Percentiles rank a stretch among this genome's conserved stretches.
Evolutionary conservation across 2,888 invertebrate species (phyloP).

Genomic region (Acanthacorydalis orientalis): DNA sequence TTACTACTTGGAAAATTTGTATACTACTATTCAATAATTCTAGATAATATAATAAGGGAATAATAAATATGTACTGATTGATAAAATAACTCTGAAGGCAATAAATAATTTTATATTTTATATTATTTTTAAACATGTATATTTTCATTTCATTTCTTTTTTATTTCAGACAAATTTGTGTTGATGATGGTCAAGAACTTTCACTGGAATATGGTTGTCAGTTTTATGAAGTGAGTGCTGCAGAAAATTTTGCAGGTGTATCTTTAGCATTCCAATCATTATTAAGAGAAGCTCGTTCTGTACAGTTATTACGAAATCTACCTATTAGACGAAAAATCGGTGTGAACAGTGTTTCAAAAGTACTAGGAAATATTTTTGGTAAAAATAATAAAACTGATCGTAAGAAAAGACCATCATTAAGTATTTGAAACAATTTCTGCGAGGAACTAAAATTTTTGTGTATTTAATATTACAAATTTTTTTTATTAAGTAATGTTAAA

Average conservation of each 20-base stretch:
- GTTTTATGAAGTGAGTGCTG: slow-evolving; percentile 73
- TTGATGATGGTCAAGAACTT: slow-evolving; percentile 64
- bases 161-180: slow-evolving; percentile 47
- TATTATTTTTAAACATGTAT: too few relatives aligned
- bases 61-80: too few relatives aligned
- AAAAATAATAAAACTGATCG: slow-evolving; percentile 49
- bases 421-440: slow-evolving; percentile 35
- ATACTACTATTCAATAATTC: too few relatives aligned
- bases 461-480: not conserved
- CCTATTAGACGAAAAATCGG: slow-evolving; percentile 57
- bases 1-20: too few relatives aligned
- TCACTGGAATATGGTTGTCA: slow-evolving; percentile 63
- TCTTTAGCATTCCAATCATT: slow-evolving; percentile 65
- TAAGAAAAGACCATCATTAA: slow-evolving; percentile 61
- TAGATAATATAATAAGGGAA: too few relatives aligned
- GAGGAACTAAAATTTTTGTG: not conserved
- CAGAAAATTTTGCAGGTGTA: slow-evolving; percentile 66
- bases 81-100: too few relatives aligned
- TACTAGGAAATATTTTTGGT: slow-evolving; percentile 63
- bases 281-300: slow-evolving; percentile 57
- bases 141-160: not conserved
- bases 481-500: too few relatives aligned
- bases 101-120: too few relatives aligned
- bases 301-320: slow-evolving; percentile 47
- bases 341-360: slow-evolving; percentile 62